Evolutionary conservation across 2,888 invertebrate genomes (phyloP).

Genomic region (Rotaria socialis): DNA sequence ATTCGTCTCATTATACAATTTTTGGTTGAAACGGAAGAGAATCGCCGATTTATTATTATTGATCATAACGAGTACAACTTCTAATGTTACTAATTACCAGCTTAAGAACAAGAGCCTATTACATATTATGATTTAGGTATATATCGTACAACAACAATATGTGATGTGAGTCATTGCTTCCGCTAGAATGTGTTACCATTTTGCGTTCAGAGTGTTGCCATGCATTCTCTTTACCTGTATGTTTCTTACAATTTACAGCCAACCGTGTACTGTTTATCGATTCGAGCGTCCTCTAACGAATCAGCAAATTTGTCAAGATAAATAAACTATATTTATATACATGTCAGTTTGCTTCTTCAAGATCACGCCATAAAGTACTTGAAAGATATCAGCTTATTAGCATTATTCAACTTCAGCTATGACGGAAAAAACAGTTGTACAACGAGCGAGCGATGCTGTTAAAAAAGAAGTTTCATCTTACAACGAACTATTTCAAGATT

Average conservation of each 20-base stretch:
- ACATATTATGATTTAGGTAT: too few relatives aligned
- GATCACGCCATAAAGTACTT: not conserved
- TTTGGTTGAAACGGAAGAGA: too few relatives aligned
- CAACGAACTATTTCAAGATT: not conserved
- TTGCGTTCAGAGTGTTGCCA: not conserved
- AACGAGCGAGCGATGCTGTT: not conserved
- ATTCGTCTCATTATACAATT: too few relatives aligned
- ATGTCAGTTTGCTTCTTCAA: too few relatives aligned
- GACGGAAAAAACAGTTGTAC: not conserved
- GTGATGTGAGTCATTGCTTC: not conserved
- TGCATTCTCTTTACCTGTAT: not conserved
- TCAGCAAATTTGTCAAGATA: not conserved
- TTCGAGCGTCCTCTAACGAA: constrained; percentile 19
- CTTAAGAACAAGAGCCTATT: too few relatives aligned
- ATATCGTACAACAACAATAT: not conserved
- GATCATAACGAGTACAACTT: too few relatives aligned
- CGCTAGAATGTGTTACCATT: not conserved
- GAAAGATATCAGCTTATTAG: not conserved
- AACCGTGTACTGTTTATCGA: not conserved
- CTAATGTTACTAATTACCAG: too few relatives aligned
- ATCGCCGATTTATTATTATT: too few relatives aligned
- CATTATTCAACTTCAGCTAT: not conserved
- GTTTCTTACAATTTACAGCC: not conserved
- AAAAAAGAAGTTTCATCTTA: constrained; percentile 9
- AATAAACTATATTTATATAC: not conserved